These are phyloP conservation scores for Piscicola geometra DNA, from an alignment of 2,888 invertebrate genomes.

Conservation along the genomic window DNA sequence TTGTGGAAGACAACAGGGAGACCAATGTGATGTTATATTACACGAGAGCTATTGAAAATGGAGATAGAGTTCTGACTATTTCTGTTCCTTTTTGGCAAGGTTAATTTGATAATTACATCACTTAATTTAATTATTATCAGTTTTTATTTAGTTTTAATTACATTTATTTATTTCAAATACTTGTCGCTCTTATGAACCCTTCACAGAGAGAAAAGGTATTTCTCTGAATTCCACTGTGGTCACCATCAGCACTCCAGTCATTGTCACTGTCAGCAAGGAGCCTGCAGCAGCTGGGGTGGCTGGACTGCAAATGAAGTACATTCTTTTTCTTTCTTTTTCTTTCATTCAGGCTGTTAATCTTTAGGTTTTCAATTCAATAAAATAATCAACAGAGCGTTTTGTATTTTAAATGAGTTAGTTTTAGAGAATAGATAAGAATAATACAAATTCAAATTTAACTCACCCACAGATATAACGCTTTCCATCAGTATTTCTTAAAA, in stretches of 20 bases:
- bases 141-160: neutral
- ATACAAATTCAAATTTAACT: too few relatives aligned
- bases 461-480: slow-evolving; percentile 33
- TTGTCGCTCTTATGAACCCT: neutral
- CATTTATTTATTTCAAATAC: neutral
- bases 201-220: slow-evolving; percentile 26
- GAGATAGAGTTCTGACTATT: slow-evolving; percentile 41
- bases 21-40: slow-evolving; percentile 50
- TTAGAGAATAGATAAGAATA: too few relatives aligned
- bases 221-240: slow-evolving; percentile 41
- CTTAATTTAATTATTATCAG: too few relatives aligned
- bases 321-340: neutral
- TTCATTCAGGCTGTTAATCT: too few relatives aligned
- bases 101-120: too few relatives aligned
- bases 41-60: slow-evolving; percentile 47
- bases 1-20: slow-evolving; percentile 41
- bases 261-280: slow-evolving; percentile 36
- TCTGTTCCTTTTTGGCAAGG: slow-evolving; percentile 42
- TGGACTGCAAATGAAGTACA: slow-evolving; percentile 47
- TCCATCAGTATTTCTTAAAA: slow-evolving; percentile 41
- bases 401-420: too few relatives aligned
- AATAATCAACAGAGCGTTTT: too few relatives aligned
- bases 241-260: slow-evolving; percentile 46
- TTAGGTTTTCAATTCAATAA: too few relatives aligned
- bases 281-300: slow-evolving; percentile 47